Conservation (phyloP, 1,140 invertebrate species). For the Panagrolaimus sp. region DNA sequence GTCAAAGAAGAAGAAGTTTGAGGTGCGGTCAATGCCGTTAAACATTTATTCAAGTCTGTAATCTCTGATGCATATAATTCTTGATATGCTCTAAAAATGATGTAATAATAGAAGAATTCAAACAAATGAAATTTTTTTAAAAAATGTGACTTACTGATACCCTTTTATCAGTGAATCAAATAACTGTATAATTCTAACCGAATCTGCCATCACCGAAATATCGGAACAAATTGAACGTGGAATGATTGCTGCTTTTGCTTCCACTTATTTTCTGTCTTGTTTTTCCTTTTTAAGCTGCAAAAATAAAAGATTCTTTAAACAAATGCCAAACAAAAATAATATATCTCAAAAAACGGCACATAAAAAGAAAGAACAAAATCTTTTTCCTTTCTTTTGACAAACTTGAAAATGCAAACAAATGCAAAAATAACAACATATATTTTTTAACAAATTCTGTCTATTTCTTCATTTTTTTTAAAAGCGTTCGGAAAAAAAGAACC, state of each 20-base stretch:
- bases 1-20: too few species aligned
- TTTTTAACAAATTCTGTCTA: too few species aligned
- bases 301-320: too few species aligned
- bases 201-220: neutral
- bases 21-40: neutral
- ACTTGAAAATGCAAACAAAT: too few species aligned
- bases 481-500: too few species aligned
- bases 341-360: too few species aligned
- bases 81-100: constrained; percentile 9
- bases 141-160: neutral
- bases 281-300: too few species aligned
- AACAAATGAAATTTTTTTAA: neutral
- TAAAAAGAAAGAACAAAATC: too few species aligned
- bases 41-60: neutral
- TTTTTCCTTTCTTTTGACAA: too few species aligned
- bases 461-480: too few species aligned
- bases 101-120: neutral
- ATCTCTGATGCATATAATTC: constrained; percentile 6
- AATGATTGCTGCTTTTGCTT: neutral
- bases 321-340: too few species aligned
- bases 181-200: constrained; percentile 8
- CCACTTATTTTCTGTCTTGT: neutral
- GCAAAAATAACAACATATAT: too few species aligned
- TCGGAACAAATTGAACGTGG: constrained; percentile 12
- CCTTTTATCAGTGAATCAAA: constrained; percentile 3